Evolutionary conservation across 1,140 invertebrate genomes (phyloP).

Genomic region (Batillaria attramentaria): DNA sequence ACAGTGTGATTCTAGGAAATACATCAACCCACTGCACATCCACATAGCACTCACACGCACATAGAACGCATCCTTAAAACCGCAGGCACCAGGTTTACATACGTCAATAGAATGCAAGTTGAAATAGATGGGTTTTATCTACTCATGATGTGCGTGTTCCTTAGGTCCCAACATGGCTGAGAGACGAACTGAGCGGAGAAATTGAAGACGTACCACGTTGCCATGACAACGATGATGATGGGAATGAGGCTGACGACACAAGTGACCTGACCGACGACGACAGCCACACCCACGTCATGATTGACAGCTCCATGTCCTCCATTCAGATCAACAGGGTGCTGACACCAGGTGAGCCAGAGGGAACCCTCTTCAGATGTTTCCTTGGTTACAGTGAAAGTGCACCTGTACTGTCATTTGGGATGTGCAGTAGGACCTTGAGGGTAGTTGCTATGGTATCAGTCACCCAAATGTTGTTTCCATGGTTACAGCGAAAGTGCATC

Average conservation of each 20-base stretch:
- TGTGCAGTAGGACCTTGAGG: no score
- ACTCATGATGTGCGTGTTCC: background rate
- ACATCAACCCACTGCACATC: no score
- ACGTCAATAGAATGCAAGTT: no score
- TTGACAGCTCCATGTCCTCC: constrained; percentile 65
- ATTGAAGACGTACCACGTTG: constrained; percentile 39
- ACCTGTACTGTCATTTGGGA: no score
- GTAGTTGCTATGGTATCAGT: no score
- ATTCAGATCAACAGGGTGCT: constrained; percentile 66
- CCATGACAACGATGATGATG: constrained; percentile 53
- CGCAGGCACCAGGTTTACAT: background rate
- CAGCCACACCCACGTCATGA: constrained; percentile 23
- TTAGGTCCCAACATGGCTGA: constrained; percentile 62
- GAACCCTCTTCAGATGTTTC: background rate
- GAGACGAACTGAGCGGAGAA: constrained; percentile 70
- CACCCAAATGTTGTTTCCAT: no score
- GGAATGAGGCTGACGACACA: constrained; percentile 66
- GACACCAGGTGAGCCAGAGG: constrained; percentile 33
- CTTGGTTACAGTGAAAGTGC: no score
- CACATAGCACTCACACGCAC: background rate
- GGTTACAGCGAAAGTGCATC: no score
- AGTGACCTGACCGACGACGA: constrained; percentile 63
- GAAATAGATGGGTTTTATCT: no score
- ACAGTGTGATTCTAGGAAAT: no score
- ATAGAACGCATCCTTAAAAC: no score